Base-by-base conservation (phyloP, 1,140 invertebrate genomes). In the Drosophila kikkawai region DNA sequence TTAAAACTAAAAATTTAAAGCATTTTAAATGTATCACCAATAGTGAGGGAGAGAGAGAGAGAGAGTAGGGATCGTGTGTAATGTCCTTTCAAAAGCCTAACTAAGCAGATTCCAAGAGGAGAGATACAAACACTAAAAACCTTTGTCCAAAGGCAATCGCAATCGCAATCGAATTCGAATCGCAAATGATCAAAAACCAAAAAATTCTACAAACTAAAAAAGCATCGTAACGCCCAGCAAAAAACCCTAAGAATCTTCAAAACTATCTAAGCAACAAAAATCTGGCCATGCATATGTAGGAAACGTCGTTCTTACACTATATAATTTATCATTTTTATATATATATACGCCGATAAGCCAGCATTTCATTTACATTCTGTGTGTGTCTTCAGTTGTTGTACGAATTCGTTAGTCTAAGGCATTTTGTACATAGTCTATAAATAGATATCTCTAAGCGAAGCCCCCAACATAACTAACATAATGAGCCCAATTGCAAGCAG, bases 121-220 rank as follows among this genome's bases (percentile, higher is more conserved):
- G 34, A 74, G 70, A 75, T 55, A 64, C 75, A 77, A 77, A 68
- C 55, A 77, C 53, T 67, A 77, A 34, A 50, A 71, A 73, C 84
- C 84, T 88, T 87, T 79, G 34, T 76, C 85, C 85, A 82, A 88
- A 85, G 85, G 85, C 79, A 76, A 22, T 55, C 34, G 51, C 51
- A 85, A 36, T 53, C 51, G 51, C 51, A 70, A 70, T 83, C 82
- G 80, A 90, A 91, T 91, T 91, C 90, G 91, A 87, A 91, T 91
- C 81, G 75, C 80, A 87, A 87, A 87, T 80, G 90, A 92, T 87
- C 80, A 90, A 91, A 91, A 80, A 82, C 77, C 74, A 90, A 88
- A 90, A 80, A 73, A 61, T 63, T 61, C 67, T 57, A 76, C 68
- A 65, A 66, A 13, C 36, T 51, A 79, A 79, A 76, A 79, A 79